Base-by-base conservation (phyloP, 2,113 vertebrate species). In the Planiliza haematocheilus region DNA sequence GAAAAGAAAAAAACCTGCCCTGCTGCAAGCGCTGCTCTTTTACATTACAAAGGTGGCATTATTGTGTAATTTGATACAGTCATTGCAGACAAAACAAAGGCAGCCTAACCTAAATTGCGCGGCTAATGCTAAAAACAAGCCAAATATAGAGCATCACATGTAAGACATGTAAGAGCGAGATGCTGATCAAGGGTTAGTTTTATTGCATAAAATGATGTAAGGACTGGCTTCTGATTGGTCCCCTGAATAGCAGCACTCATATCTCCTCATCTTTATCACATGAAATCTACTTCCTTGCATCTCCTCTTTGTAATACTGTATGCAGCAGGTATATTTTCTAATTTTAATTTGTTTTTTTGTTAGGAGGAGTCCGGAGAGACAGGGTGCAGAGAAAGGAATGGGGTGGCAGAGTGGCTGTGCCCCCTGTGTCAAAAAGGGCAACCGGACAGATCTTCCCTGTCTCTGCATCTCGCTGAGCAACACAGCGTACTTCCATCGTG, bases 311-410 rank as follows among this genome's bases (percentile, higher is more conserved):
- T 37, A 46, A 20, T 34, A 20, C 11, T n/a, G n/a, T n/a, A n/a
- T 50, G 9, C 6, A 39, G 16, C 24, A 38, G 41, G 36, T 48
- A 41, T 24, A 30, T 41, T 20, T 41, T 5, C 17, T 70, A 53
- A 74, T 2, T 10, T 52, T 7, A 2, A 4, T 34, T 45, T 71
- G 30, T 72, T 7, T 77, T 61, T 77, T 61, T 74, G 8, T 55
- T 42, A 95, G 94, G 92, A 93, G 92, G 94, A 93, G 92, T 89
- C 86, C 83, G 93, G 88, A 88, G 93, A 93, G 92, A 89, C 88
- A 16, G 81, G 90, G 75, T 85, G 75, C 80, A 84, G 84, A 87
- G 89, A 90, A 85, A 90, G 81, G 70, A 91, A 91, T 88, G 85
- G 90, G 74, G 86, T 83, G 77, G 85, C 81, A 55, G 70, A 85